Evolutionary conservation across 1,140 invertebrate genomes (phyloP).

Genomic region (Lepidotrigona ventralis): DNA sequence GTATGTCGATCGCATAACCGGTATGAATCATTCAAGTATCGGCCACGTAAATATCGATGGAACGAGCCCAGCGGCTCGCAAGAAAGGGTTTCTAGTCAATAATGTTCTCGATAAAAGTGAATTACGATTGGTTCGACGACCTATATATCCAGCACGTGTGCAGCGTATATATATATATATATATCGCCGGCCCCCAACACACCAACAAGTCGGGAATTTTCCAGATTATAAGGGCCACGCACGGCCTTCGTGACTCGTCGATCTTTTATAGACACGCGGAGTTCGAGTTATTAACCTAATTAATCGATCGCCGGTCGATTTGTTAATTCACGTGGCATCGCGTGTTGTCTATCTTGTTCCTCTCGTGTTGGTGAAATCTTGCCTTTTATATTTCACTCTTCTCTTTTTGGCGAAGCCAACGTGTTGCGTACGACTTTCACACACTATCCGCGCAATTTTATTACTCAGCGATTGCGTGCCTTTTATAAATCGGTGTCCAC

Average conservation of each 20-base stretch:
- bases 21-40: constrained; percentile 48
- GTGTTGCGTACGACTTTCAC: not conserved
- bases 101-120: constrained; percentile 45
- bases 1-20: constrained; percentile 33
- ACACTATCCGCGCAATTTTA: not conserved
- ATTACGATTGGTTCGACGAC: constrained; percentile 46
- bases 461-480: not conserved
- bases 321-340: constrained; percentile 37
- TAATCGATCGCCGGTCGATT: constrained; percentile 44
- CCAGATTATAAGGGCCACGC: not conserved
- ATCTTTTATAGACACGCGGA: not conserved
- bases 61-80: not conserved
- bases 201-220: constrained; percentile 15
- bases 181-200: not conserved
- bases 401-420: not conserved
- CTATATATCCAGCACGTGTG: constrained; percentile 1
- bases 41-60: constrained; percentile 28
- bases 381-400: not conserved
- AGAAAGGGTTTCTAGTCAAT: constrained; percentile 33
- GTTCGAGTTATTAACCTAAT: constrained; percentile 60
- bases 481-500: no score
- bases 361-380: constrained; percentile 35
- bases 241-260: not conserved
- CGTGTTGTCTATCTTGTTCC: constrained; percentile 52
- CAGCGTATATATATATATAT: not conserved